These are phyloP conservation scores for Cephus pulcher DNA, from an alignment of 2,888 invertebrate genomes.

Conservation along the genomic window DNA sequence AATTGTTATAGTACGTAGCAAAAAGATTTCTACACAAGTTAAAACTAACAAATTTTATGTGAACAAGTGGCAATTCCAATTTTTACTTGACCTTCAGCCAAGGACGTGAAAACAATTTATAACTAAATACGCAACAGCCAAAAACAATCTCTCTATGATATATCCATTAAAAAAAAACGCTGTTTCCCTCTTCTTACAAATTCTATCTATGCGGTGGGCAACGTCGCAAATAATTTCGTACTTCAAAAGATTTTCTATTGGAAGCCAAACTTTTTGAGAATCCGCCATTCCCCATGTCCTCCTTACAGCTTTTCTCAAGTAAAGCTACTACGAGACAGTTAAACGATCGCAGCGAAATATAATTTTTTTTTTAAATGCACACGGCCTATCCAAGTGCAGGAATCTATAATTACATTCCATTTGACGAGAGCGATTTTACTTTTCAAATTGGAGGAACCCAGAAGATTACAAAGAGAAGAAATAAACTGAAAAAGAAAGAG, in stretches of 20 bases:
- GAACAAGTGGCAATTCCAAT: not conserved
- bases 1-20: not conserved
- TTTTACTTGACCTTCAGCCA: not conserved
- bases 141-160: not conserved
- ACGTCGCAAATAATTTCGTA: not conserved
- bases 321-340: not conserved
- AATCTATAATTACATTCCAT: not conserved
- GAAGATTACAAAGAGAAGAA: not conserved
- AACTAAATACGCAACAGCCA: not conserved
- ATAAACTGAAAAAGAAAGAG: not conserved
- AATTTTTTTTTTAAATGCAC: not conserved
- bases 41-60: not conserved
- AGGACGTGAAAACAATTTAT: not conserved
- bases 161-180: not conserved
- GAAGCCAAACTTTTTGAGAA: not conserved
- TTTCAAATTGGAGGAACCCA: not conserved
- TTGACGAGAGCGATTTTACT: not conserved
- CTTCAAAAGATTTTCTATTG: not conserved
- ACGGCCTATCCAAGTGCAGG: not conserved
- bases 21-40: not conserved
- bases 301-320: not conserved
- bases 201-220: not conserved
- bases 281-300: not conserved
- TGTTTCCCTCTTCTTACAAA: not conserved
- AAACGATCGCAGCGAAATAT: not conserved